A percentile compares a stretch with the other conserved stretches of the same genome.
Evolutionary conservation across 2,113 vertebrate genomes (phyloP).

Genomic region (Boulengerochromis microlepis): DNA sequence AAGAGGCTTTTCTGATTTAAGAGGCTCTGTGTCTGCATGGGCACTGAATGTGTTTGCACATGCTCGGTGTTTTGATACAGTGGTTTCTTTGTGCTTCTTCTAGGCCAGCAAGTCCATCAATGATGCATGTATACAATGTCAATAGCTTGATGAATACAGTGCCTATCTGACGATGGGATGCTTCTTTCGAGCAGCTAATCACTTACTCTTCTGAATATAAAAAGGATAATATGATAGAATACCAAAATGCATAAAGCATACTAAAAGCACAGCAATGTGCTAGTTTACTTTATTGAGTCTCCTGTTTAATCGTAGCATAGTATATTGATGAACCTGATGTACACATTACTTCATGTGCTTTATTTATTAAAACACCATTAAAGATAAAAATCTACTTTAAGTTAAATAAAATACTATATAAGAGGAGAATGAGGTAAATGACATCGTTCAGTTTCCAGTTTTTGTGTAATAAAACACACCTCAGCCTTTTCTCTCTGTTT

Average conservation of each 20-base stretch:
- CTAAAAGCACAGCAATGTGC: not conserved
- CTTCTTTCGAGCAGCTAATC: not conserved
- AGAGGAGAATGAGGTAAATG: not conserved
- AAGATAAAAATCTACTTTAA: not conserved
- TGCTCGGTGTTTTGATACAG: not conserved
- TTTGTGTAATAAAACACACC: not conserved
- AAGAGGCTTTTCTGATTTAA: slow-evolving; percentile 16
- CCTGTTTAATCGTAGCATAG: not conserved
- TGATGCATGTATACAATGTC: not conserved
- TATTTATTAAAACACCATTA: not conserved
- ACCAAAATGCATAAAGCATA: not conserved
- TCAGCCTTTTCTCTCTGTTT: not conserved
- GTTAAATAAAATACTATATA: not conserved
- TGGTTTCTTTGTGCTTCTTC: slow-evolving; percentile 12
- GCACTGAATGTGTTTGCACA: not conserved
- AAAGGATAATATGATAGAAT: not conserved
- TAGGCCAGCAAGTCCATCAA: not conserved
- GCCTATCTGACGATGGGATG: not conserved
- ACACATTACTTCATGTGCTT: not conserved
- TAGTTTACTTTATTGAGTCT: not conserved
- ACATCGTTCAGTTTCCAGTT: not conserved
- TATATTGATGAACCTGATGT: not conserved
- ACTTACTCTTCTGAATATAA: not conserved
- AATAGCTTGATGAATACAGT: not conserved
- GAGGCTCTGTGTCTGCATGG: not conserved